These are phyloP conservation scores for Chelon auratus DNA, from an alignment of 2,797 vertebrate genomes.

Conservation along the genomic window DNA sequence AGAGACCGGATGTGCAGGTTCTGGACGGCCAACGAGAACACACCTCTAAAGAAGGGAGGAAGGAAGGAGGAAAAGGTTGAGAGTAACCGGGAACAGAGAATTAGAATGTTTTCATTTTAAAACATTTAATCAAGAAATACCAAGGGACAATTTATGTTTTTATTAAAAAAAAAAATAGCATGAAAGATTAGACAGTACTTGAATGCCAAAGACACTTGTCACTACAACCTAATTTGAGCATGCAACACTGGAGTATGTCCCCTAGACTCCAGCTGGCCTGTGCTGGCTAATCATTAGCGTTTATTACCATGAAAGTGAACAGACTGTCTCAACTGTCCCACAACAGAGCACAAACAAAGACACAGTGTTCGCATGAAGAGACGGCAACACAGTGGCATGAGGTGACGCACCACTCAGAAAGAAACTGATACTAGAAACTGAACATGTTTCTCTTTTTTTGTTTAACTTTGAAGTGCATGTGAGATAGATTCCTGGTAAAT, in stretches of 20 bases:
- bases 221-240: constrained; percentile 33
- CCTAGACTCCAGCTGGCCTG: constrained; percentile 13
- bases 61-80: neutral
- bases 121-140: too few species aligned
- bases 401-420: constrained; percentile 5
- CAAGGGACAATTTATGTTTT: too few species aligned
- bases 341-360: constrained; percentile 33
- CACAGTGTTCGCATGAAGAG: constrained; percentile 7
- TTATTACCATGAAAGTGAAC: constrained; percentile 62
- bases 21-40: constrained; percentile 92
- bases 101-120: too few species aligned
- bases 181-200: too few species aligned
- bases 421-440: neutral
- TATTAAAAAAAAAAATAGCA: neutral
- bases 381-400: constrained; percentile 33
- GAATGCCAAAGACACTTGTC: neutral
- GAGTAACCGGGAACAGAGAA: too few species aligned
- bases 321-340: constrained; percentile 33
- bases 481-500: neutral
- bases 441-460: neutral
- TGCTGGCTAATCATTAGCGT: constrained; percentile 78
- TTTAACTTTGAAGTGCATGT: neutral
- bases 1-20: constrained; percentile 89
- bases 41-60: constrained; percentile 83
- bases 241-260: neutral